Evolutionary conservation across 2,113 vertebrate genomes (phyloP), one percentile per base, ranked within the genome.

Genomic region (Pimephales promelas): DNA sequence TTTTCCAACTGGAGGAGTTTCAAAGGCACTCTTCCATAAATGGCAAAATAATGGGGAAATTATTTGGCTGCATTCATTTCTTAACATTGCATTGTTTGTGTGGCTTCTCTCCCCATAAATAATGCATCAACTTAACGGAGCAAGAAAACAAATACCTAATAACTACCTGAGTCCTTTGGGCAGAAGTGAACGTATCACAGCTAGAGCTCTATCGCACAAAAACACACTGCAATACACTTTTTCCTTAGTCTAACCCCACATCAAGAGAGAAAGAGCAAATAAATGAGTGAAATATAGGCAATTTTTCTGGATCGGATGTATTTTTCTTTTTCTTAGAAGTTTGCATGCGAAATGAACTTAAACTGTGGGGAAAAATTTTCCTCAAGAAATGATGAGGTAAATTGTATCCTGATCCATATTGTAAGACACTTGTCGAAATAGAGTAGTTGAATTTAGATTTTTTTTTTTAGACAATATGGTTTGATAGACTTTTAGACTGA

Each of bases 41-140:
- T 87, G 87, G 87, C 82, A 85, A 90, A 91, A 91, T 93, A 93
- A 93, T 92, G 88, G 90, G 84, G 85, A 92, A 92, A 91, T 91
- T 86, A 92, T 92, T 93, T 90, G 92, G 88, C 86, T 85, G 88
- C 91, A 89, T 90, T 91, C 88, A 89, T 92, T 92, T 92, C 90
- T 90, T 92, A 90, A 91, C 89, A 91, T 92, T 88, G 88, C 87
- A 87, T 91, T 86, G 92, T 92, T 92, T 89, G 88, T 90, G 87
- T 84, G 88, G 87, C 88, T 91, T 90, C 91, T 89, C 81, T 73
- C 90, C 87, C 91, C 90, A 94, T 94, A 92, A 93, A 94, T 94
- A 93, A 93, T 94, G 91, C 91, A 94, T 92, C 73, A 80, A 80
- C 90, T 93, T 93, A 93, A 93, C 92, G 91, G 91, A 91, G 92